Evolutionary conservation across 2,888 invertebrate species (phyloP).

Genomic region (Rhagonycha lutea): DNA sequence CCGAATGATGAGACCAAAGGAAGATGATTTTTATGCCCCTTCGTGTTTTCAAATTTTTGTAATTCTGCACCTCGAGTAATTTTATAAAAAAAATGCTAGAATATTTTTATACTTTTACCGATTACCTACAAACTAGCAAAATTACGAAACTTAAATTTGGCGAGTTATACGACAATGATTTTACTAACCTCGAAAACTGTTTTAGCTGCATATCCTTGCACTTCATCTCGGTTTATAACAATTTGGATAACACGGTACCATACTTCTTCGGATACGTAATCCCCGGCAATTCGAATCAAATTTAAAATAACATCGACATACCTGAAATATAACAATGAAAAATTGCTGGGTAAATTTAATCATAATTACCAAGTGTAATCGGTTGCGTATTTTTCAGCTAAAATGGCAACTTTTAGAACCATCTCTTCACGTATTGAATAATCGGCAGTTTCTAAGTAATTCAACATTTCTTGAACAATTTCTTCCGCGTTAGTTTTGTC

Average conservation of each 20-base stretch:
- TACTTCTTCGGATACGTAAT: constrained; percentile 99
- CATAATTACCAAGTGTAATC: constrained; percentile 92
- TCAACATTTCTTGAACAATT: constrained; percentile 99
- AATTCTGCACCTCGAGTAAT: too few species aligned
- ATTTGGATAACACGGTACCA: constrained; percentile 99
- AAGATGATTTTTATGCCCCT: too few species aligned
- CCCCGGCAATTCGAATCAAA: constrained; percentile 98
- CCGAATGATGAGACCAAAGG: too few species aligned
- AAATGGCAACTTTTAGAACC: constrained; percentile 98
- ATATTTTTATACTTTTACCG: too few species aligned
- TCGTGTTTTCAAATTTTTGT: too few species aligned
- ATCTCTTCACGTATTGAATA: constrained; percentile 99
- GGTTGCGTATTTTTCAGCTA: constrained; percentile 98
- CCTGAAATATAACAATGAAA: constrained; percentile 44
- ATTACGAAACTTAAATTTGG: too few species aligned
- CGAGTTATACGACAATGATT: too few species aligned
- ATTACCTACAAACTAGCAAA: too few species aligned
- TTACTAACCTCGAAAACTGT: constrained; percentile 89
- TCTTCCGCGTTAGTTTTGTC: constrained; percentile 99
- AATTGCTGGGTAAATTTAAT: neutral
- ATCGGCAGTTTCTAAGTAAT: constrained; percentile 98
- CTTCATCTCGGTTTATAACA: constrained; percentile 98
- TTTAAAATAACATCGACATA: constrained; percentile 96
- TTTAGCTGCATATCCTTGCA: constrained; percentile 99
- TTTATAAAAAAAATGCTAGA: too few species aligned